phyloP scores from a whole-genome alignment of 1,140 invertebrate genomes.

The Charaxes varanes region DNA sequence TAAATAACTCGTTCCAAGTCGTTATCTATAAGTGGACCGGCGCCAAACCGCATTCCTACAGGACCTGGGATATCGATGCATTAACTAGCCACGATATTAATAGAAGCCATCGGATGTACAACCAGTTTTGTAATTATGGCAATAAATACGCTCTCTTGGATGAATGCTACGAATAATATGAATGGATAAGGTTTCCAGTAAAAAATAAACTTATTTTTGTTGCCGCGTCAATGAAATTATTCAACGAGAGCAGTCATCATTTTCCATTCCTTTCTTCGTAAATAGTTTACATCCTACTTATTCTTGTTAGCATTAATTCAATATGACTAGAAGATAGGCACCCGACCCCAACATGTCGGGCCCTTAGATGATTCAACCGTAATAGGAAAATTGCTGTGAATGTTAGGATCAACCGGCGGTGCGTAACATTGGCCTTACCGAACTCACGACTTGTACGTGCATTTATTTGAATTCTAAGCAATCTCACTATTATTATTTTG shows the following conservation, averaged over 20 bases:
- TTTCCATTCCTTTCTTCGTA: conserved; percentile 47
- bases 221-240: no score
- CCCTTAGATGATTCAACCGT: conserved; percentile 63
- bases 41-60: conserved; percentile 64
- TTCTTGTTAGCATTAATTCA: conserved; percentile 45
- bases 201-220: conserved; percentile 1
- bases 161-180: no score
- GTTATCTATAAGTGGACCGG: conserved; percentile 55
- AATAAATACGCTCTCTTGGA: no score
- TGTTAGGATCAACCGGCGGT: conserved; percentile 38
- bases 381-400: conserved; percentile 65
- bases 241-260: no score
- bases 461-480: conserved; percentile 39
- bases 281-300: conserved; percentile 62
- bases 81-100: conserved; percentile 45
- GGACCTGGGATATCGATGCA: conserved; percentile 53
- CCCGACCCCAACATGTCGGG: conserved; percentile 37
- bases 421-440: conserved; percentile 70
- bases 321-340: conserved; percentile 40
- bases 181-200: no score
- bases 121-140: conserved; percentile 9
- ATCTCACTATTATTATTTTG: conserved; percentile 28
- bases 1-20: conserved; percentile 24
- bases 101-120: conserved; percentile 37
- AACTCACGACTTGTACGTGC: conserved; percentile 56